Base-by-base conservation (phyloP, 1,140 invertebrate species). In the Medauroidea extradentata region DNA sequence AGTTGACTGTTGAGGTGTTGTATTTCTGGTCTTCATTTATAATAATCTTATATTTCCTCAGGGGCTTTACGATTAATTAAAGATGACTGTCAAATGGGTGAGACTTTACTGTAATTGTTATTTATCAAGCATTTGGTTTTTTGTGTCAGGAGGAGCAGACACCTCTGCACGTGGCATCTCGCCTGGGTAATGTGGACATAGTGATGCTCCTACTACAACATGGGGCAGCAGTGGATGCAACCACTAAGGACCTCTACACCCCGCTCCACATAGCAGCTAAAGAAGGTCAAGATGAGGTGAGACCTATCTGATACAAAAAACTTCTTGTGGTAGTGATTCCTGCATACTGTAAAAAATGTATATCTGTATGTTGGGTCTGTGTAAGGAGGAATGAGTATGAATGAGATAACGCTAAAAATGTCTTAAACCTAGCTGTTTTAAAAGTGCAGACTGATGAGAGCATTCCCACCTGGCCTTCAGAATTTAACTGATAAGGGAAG, bases 211-310 rank as follows among this genome's bases (percentile, higher is more conserved):
- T 98, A 54, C 71, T 97, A 13, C 93, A 96, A 76, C 92, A 96
- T 73, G 93, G 93, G 57, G 94, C 94, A 14, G 80, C 85, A 43
- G 85, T 93, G 3, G 89, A 95, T 68, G 88, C 91, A 2, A 85
- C 85, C 39, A 97, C 94, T 2, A 94, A 94, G 72, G 94, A 99
- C 79, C 81, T 89, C 42, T 99, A 99, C 74, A 99, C 96, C 14
- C 91, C 96, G 7, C 81, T 99, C 24, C 97, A 99, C 74, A 97
- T 99, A 69, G 95, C 96, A 38, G 93, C 95, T 60, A 99, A 99
- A 76, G 96, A 98, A 78, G 94, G 93, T 25, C 88, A 91, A 71
- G 90, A 93, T 74, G 91, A 94, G 76, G 85, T 85, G 73, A 55
- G 29, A 23, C 39, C 16, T 16, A 14, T 41, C 1, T 41, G 39